Percentiles rank a stretch among this genome's conserved stretches.
phyloP scores from a whole-genome alignment of 2,888 invertebrate genomes.

The Malthinus flaveolus region DNA sequence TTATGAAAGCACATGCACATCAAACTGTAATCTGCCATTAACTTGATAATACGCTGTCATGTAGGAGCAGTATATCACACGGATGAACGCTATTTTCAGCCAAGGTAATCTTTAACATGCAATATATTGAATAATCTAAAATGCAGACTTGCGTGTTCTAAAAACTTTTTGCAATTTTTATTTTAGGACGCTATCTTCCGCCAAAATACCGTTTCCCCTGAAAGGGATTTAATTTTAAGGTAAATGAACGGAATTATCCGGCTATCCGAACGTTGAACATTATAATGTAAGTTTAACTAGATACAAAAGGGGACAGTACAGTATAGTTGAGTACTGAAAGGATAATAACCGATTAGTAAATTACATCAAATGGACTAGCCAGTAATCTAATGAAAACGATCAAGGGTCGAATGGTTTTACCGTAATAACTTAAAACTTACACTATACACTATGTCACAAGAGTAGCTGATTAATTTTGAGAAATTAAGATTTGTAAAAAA shows the following conservation, averaged over 20 bases:
- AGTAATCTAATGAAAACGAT: not conserved
- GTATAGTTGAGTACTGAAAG: slow-evolving; percentile 3
- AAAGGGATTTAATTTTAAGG: slow-evolving; percentile 12
- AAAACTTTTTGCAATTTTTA: slow-evolving; percentile 4
- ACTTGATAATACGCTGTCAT: slow-evolving; percentile 28
- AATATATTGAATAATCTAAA: slow-evolving; percentile 24
- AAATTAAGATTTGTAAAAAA: too few species aligned
- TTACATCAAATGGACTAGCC: slow-evolving; percentile 4
- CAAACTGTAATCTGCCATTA: slow-evolving; percentile 26
- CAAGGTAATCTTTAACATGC: slow-evolving; percentile 25
- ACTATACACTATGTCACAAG: not conserved
- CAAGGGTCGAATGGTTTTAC: slow-evolving; percentile 2
- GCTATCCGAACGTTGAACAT: slow-evolving; percentile 6
- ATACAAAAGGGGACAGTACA: slow-evolving; percentile 9
- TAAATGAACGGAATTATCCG: slow-evolving; percentile 5
- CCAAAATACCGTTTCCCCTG: slow-evolving; percentile 5
- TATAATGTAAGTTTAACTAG: slow-evolving; percentile 10
- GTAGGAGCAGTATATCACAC: slow-evolving; percentile 23
- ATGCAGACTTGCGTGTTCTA: slow-evolving; percentile 20
- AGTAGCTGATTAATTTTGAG: too few species aligned
- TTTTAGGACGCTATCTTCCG: not conserved
- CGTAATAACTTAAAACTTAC: not conserved
- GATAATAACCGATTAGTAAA: slow-evolving; percentile 5
- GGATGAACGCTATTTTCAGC: slow-evolving; percentile 24
- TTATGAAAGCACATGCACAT: slow-evolving; percentile 25